phyloP scores from a whole-genome alignment of 2,113 vertebrate genomes.

The Lycaon pictus region DNA sequence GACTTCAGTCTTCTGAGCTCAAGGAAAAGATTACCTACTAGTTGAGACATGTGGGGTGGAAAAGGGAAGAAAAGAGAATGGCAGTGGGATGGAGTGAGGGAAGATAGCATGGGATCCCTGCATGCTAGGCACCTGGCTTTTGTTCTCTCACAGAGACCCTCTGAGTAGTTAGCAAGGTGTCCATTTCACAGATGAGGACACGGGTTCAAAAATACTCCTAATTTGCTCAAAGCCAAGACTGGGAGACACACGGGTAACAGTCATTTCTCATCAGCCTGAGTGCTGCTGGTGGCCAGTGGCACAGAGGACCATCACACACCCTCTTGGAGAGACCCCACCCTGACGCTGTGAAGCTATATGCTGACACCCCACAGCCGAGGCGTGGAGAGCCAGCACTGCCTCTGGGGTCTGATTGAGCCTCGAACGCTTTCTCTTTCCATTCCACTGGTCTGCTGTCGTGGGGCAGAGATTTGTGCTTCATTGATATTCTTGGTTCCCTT shows the following conservation, averaged over 20 bases:
- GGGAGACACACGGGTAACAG: not conserved
- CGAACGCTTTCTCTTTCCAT: not conserved
- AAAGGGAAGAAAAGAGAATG: not conserved
- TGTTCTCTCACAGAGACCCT: not conserved
- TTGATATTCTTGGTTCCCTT: not conserved
- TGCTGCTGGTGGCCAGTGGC: fast-evolving
- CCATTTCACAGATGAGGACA: not conserved
- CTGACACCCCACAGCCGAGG: not conserved
- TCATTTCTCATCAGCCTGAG: not conserved
- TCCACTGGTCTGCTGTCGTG: fast-evolving
- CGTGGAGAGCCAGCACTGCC: not conserved
- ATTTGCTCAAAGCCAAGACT: not conserved
- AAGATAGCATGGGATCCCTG: not conserved
- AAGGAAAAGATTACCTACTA: not conserved
- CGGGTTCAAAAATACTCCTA: not conserved
- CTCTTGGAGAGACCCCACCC: not conserved
- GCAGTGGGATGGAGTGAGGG: not conserved
- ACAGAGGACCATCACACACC: not conserved
- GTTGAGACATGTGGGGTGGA: not conserved
- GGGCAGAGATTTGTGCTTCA: not conserved
- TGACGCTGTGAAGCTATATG: not conserved
- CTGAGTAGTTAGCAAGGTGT: not conserved
- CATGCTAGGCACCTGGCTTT: not conserved
- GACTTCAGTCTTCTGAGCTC: not conserved
- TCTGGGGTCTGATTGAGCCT: not conserved